These are phyloP conservation scores for Macaria notata DNA, from an alignment of 2,888 invertebrate species.

Conservation along the genomic window DNA sequence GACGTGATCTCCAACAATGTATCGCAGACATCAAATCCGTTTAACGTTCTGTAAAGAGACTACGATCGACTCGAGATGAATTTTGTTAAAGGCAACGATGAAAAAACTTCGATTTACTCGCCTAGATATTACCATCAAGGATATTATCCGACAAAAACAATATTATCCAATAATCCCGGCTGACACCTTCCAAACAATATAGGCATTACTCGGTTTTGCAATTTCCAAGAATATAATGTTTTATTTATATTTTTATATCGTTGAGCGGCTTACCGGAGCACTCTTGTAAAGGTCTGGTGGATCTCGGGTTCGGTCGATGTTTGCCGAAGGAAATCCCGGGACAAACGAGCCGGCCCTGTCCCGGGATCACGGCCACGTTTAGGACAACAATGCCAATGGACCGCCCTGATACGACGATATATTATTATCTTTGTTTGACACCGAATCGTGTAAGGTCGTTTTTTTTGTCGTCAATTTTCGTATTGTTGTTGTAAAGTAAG, in stretches of 20 bases:
- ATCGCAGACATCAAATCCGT: conserved; percentile 38
- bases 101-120: no score
- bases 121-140: background rate
- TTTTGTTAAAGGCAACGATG: no score
- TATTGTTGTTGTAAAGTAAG: conserved; percentile 66
- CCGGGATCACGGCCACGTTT: conserved; percentile 70
- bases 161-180: conserved; percentile 47
- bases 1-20: conserved; percentile 58
- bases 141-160: conserved; percentile 46
- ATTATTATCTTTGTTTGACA: conserved; percentile 76
- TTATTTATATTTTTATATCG: conserved; percentile 64
- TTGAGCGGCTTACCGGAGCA: conserved; percentile 64
- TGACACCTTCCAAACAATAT: conserved; percentile 21
- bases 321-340: conserved; percentile 77
- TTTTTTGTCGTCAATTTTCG: conserved; percentile 67
- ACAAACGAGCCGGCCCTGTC: conserved; percentile 71
- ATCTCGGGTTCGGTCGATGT: conserved; percentile 75
- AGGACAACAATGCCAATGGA: conserved; percentile 72
- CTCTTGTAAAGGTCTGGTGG: conserved; percentile 75
- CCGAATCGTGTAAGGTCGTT: conserved; percentile 72
- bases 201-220: conserved; percentile 28
- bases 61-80: no score
- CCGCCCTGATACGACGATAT: conserved; percentile 71
- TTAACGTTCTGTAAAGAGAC: conserved; percentile 20
- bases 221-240: conserved; percentile 22